A percentile compares a stretch with the other conserved stretches of the same genome.
These are phyloP conservation scores for Muraenolepis orangiensis DNA, from an alignment of 2,797 vertebrate genomes.

Conservation along the genomic window DNA sequence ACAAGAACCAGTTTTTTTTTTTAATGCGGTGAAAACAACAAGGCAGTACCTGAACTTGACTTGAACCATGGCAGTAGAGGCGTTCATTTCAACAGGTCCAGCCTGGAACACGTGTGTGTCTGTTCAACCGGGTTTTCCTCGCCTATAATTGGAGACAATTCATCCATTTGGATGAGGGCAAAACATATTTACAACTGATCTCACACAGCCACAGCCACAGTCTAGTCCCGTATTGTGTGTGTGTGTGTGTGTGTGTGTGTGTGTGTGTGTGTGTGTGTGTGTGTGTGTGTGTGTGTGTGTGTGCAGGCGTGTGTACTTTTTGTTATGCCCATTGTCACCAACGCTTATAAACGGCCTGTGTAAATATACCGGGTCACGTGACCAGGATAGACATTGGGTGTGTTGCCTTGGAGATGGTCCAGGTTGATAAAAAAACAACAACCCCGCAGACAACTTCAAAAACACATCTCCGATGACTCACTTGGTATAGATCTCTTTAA, in stretches of 20 bases:
- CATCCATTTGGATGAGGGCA: not conserved
- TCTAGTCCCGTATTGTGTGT: not conserved
- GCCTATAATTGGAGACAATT: conserved; percentile 45
- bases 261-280: not conserved
- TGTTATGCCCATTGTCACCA: conserved; percentile 41
- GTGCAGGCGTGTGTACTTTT: conserved; percentile 5
- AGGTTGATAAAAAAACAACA: conserved; percentile 47
- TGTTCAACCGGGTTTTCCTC: conserved; percentile 71
- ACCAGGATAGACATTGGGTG: conserved; percentile 53
- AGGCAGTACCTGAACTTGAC: conserved; percentile 63
- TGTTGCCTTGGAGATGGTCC: conserved; percentile 44
- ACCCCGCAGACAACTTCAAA: conserved; percentile 22
- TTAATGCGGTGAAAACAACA: not conserved
- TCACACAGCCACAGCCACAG: not conserved
- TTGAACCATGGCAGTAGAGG: conserved; percentile 31
- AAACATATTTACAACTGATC: not conserved
- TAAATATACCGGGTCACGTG: conserved; percentile 73
- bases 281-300: not conserved
- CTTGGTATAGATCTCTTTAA: too few relatives aligned
- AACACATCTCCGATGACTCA: not conserved
- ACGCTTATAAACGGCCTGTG: conserved; percentile 62
- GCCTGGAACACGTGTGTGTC: conserved; percentile 64
- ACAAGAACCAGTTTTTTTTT: not conserved
- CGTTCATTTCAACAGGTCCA: conserved; percentile 68
- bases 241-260: not conserved